These are phyloP conservation scores for Sebastes alutus DNA, from an alignment of 2,797 vertebrate genomes.

Conservation along the genomic window DNA sequence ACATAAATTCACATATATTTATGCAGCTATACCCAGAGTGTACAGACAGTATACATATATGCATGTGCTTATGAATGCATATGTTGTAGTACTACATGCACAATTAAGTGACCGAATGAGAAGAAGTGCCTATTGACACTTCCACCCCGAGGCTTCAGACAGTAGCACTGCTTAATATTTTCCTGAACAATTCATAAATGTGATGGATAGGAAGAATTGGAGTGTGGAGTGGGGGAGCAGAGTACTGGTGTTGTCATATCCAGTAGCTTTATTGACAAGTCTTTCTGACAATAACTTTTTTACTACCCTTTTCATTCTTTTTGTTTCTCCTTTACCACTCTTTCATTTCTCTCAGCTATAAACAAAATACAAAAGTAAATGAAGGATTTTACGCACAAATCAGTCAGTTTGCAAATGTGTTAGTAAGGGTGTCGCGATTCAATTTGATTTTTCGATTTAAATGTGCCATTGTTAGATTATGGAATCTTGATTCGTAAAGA, in stretches of 20 bases:
- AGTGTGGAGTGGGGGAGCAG: background rate
- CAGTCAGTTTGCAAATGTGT: no score
- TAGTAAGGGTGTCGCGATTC: no score
- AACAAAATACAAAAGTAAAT: constrained; percentile 26
- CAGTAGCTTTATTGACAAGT: constrained; percentile 25
- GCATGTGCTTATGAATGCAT: background rate
- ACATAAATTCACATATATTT: background rate
- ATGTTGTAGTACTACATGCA: background rate
- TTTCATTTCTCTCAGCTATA: constrained; percentile 21
- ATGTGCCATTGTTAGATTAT: no score
- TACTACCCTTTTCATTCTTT: constrained; percentile 12
- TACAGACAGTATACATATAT: background rate
- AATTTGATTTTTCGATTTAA: no score
- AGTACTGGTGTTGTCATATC: constrained; percentile 29
- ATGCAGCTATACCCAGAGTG: background rate
- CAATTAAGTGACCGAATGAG: constrained; percentile 32
- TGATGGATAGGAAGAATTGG: constrained; percentile 39
- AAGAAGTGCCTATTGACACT: constrained; percentile 26
- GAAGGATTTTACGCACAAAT: no score
- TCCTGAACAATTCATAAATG: constrained; percentile 43
- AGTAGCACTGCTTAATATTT: constrained; percentile 42
- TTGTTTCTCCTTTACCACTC: background rate
- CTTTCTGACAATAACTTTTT: constrained; percentile 26
- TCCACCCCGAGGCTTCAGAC: constrained; percentile 44
- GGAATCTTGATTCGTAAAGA: no score